Evolutionary conservation across 2,797 vertebrate genomes (phyloP).

Genomic region (Eulemur mongoz): DNA sequence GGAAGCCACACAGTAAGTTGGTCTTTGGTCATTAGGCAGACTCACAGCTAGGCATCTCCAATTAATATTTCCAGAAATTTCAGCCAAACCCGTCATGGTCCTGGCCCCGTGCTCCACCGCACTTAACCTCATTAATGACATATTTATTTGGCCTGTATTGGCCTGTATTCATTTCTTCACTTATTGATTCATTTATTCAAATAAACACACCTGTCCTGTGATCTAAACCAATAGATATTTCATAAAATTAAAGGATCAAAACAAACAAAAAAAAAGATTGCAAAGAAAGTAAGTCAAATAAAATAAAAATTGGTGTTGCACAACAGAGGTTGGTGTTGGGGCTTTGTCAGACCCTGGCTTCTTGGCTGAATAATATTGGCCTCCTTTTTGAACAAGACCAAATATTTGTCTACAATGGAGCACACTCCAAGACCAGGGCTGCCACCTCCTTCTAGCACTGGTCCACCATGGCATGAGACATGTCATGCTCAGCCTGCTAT

Average conservation of each 20-base stretch:
- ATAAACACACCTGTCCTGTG: neutral
- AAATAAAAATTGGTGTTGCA: neutral
- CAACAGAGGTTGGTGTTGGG: neutral
- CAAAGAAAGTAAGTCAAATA: constrained; percentile 36
- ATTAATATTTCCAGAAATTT: neutral
- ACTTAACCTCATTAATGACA: neutral
- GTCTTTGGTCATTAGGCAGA: neutral
- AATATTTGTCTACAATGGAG: neutral
- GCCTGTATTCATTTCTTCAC: neutral
- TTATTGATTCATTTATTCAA: neutral
- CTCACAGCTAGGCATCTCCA: neutral
- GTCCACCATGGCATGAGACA: neutral
- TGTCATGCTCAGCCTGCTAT: accelerated
- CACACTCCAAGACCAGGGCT: neutral
- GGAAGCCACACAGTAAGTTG: neutral
- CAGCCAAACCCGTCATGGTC: neutral
- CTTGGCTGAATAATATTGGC: neutral
- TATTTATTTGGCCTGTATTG: neutral
- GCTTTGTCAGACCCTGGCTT: neutral
- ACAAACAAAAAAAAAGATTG: neutral
- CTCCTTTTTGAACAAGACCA: constrained; percentile 2
- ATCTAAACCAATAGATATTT: neutral
- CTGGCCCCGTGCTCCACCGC: neutral
- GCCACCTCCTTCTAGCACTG: neutral
- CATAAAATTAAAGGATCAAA: neutral